Evolutionary conservation across 2,797 vertebrate genomes (phyloP).

Genomic region (Chrysocyon brachyurus): DNA sequence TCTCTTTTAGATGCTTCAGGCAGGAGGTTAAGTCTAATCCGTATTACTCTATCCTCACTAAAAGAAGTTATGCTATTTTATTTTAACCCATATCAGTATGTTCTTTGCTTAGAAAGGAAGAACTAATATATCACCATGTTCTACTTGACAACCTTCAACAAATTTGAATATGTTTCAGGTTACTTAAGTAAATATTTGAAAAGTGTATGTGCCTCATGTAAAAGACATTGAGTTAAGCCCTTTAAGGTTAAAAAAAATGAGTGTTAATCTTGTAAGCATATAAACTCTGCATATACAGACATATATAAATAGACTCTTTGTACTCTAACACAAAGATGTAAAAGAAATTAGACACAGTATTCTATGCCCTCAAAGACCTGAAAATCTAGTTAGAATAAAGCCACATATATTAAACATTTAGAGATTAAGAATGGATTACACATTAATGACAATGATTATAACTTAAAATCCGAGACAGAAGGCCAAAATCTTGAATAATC

Average conservation of each 20-base stretch:
- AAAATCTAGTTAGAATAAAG: constrained; percentile 37
- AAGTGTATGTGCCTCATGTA: neutral
- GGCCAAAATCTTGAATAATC: neutral
- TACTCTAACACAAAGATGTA: constrained; percentile 9
- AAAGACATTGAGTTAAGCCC: constrained; percentile 14
- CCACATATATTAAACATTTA: neutral
- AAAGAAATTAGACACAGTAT: constrained; percentile 5
- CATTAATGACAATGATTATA: neutral
- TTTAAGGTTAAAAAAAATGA: neutral
- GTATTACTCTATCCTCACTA: neutral
- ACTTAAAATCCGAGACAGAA: neutral
- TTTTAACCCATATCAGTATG: constrained; percentile 25
- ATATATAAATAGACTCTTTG: constrained; percentile 14
- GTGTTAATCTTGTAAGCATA: neutral
- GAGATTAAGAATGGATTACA: neutral
- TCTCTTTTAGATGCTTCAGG: constrained; percentile 22
- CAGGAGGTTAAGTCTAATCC: neutral
- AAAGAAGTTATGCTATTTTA: neutral
- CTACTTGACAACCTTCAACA: constrained; percentile 13
- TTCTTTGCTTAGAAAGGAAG: neutral
- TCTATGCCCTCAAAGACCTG: neutral
- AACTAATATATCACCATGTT: constrained; percentile 32
- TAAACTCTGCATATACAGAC: neutral
- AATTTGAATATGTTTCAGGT: constrained; percentile 49
- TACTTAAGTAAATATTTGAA: constrained; percentile 40